phyloP scores from a whole-genome alignment of 1,140 invertebrate genomes.

The Bilobella aurantiaca region DNA sequence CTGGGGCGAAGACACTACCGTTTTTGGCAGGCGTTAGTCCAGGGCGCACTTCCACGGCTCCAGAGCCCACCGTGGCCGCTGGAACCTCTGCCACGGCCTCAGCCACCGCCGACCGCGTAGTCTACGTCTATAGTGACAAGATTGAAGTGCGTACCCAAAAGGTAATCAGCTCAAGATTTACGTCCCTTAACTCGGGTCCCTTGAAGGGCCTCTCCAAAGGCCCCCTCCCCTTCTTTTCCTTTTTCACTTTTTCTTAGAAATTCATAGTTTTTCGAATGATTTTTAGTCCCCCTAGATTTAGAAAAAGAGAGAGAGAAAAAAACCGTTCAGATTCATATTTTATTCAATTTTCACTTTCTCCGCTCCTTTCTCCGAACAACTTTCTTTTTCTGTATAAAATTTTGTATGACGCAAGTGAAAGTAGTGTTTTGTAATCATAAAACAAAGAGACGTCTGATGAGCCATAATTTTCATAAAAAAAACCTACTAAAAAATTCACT shows the following conservation, averaged over 20 bases:
- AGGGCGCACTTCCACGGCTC: conserved; percentile 19
- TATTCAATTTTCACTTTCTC: too few relatives aligned
- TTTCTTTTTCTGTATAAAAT: too few relatives aligned
- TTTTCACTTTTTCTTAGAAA: not conserved
- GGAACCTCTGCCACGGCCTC: conserved; percentile 14
- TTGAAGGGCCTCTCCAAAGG: not conserved
- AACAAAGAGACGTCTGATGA: too few relatives aligned
- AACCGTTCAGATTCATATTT: too few relatives aligned
- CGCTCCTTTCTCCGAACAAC: too few relatives aligned
- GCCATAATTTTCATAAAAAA: too few relatives aligned
- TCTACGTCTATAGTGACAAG: conserved; percentile 49
- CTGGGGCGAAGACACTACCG: conserved; percentile 34
- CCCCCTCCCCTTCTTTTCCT: not conserved
- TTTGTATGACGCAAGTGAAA: too few relatives aligned
- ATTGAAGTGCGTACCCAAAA: conserved; percentile 47
- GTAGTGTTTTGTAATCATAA: too few relatives aligned
- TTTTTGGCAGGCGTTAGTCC: conserved; percentile 34
- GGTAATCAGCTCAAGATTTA: conserved; percentile 38
- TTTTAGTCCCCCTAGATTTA: too few relatives aligned
- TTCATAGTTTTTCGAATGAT: too few relatives aligned
- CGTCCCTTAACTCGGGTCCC: not conserved
- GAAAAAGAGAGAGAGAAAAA: too few relatives aligned
- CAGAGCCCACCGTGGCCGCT: conserved; percentile 11
- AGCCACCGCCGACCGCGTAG: conserved; percentile 43
- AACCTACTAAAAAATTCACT: too few relatives aligned